Evolutionary conservation across 2,113 vertebrate species (phyloP).

Genomic region (Oncorhynchus masou): DNA sequence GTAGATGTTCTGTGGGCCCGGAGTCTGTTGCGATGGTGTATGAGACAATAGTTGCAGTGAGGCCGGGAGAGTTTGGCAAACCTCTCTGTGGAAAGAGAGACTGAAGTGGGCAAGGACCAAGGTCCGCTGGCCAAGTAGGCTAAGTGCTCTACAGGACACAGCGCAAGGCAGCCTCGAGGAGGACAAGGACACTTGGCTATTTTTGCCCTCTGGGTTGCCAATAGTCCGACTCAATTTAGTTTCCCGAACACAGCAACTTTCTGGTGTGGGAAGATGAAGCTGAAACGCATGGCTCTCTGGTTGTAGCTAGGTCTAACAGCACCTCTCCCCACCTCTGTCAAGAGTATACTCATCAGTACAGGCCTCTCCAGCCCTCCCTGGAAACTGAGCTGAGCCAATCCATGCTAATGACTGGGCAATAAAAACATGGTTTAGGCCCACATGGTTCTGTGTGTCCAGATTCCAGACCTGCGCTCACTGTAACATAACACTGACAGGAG

Average conservation of each 20-base stretch:
- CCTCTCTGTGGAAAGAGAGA: too few relatives aligned
- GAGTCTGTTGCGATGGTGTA: too few relatives aligned
- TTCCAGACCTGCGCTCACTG: conserved; percentile 9
- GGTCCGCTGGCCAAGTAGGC: not conserved
- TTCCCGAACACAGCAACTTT: not conserved
- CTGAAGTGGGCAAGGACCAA: too few relatives aligned
- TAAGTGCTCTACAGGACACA: not conserved
- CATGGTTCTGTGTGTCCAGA: conserved; percentile 51
- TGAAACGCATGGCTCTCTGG: not conserved
- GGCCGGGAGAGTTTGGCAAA: too few relatives aligned
- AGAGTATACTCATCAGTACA: conserved; percentile 18
- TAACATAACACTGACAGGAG: conserved; percentile 32
- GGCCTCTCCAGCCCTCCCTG: not conserved
- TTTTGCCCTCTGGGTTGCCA: not conserved
- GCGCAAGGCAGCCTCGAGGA: not conserved
- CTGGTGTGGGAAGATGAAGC: not conserved
- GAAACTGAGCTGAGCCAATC: conserved; percentile 44
- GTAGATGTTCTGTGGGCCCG: too few relatives aligned
- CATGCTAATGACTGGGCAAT: conserved; percentile 44
- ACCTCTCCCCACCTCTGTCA: not conserved
- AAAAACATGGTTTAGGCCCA: conserved; percentile 34
- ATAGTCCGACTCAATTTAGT: not conserved
- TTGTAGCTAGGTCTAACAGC: too few relatives aligned
- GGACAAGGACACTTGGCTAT: not conserved
- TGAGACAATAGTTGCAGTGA: too few relatives aligned